Evolutionary conservation across 2,888 invertebrate genomes (phyloP).

Genomic region (Cataglyphis albicans): DNA sequence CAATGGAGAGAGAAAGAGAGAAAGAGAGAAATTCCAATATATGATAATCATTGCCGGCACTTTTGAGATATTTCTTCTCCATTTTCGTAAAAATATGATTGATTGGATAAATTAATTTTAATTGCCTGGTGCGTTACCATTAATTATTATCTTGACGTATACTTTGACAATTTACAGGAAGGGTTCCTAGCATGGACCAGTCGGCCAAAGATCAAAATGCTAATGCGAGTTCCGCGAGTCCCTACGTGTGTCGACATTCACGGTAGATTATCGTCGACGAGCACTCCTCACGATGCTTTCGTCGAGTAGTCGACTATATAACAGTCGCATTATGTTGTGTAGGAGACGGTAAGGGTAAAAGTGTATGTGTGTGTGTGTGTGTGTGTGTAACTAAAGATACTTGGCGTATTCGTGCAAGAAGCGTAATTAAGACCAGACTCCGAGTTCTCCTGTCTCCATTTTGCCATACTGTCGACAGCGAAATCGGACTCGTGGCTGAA

Average conservation of each 20-base stretch:
- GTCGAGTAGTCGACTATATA: slow-evolving; percentile 66
- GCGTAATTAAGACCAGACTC: slow-evolving; percentile 76
- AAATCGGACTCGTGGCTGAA: slow-evolving; percentile 59
- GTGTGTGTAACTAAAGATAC: slow-evolving; percentile 23
- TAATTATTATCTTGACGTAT: slow-evolving; percentile 51
- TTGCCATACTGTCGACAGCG: slow-evolving; percentile 61
- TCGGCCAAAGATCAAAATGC: slow-evolving; percentile 55
- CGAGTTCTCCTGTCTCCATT: slow-evolving; percentile 59
- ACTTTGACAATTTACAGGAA: slow-evolving; percentile 32
- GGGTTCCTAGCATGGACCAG: slow-evolving; percentile 42
- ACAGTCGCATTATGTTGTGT: slow-evolving; percentile 75
- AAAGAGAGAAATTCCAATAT: neutral
- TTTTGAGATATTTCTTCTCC: neutral
- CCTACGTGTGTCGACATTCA: slow-evolving; percentile 57
- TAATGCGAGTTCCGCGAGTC: slow-evolving; percentile 58
- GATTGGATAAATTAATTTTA: slow-evolving; percentile 17
- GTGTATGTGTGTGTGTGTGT: slow-evolving; percentile 5
- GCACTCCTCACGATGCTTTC: slow-evolving; percentile 52
- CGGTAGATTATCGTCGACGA: slow-evolving; percentile 67
- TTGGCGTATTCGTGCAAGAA: slow-evolving; percentile 72
- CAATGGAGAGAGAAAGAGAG: neutral
- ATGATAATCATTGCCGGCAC: neutral
- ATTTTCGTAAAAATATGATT: neutral
- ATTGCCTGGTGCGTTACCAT: slow-evolving; percentile 12
- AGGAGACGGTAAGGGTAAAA: slow-evolving; percentile 33